Conservation (phyloP, 2,113 vertebrate species). For the Caretta caretta region DNA sequence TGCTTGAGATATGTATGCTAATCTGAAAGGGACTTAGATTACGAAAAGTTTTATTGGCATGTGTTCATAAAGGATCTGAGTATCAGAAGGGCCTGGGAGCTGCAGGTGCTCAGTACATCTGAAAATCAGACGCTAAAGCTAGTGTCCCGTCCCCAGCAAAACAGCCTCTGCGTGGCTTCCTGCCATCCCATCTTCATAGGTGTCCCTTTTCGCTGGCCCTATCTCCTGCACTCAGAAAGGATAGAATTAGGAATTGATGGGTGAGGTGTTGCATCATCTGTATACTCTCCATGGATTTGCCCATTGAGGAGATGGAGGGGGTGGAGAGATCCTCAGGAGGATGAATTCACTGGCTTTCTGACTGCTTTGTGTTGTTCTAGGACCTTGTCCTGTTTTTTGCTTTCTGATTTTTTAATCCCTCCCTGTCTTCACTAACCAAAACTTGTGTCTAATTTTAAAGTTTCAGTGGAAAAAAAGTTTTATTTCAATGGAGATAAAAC, state of each 20-base stretch:
- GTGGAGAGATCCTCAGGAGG: not conserved
- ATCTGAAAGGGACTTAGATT: not conserved
- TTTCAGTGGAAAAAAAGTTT: too few relatives aligned
- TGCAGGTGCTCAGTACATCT: not conserved
- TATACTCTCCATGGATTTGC: not conserved
- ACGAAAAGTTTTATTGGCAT: conserved; percentile 26
- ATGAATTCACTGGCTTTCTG: not conserved
- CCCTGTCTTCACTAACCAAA: not conserved
- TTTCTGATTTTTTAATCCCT: not conserved
- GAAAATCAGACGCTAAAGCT: not conserved
- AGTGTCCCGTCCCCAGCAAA: not conserved
- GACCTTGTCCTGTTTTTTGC: not conserved
- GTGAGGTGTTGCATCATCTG: not conserved
- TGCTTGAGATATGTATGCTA: not conserved
- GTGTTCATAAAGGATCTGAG: not conserved
- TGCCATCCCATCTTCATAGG: not conserved
- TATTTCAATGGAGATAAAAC: not conserved
- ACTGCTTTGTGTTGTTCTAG: not conserved
- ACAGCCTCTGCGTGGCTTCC: not conserved
- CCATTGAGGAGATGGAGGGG: not conserved
- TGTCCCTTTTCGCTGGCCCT: not conserved
- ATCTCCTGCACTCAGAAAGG: not conserved
- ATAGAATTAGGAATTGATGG: not conserved
- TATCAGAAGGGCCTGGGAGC: not conserved
- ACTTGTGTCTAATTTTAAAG: not conserved